Evolutionary conservation across 1,140 invertebrate species (phyloP).

Genomic region (Psix sp.): DNA sequence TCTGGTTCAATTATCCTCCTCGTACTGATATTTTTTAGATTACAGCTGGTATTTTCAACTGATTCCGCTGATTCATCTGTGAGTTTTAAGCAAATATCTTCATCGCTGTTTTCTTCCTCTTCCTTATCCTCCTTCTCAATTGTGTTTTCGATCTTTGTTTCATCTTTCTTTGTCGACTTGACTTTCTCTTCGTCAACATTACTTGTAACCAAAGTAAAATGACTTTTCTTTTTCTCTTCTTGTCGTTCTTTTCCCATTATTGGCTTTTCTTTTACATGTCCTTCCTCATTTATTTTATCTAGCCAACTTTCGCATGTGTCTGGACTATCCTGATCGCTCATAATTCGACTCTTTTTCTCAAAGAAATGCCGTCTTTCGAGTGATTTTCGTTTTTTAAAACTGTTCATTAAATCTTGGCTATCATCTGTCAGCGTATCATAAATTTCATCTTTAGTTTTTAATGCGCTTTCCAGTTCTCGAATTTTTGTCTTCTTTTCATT

Average conservation of each 20-base stretch:
- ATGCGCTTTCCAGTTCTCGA: constrained; percentile 17
- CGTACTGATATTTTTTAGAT: neutral
- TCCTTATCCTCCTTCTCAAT: neutral
- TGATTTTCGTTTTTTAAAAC: constrained; percentile 22
- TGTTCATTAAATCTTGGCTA: constrained; percentile 36
- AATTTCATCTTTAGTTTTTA: constrained; percentile 7
- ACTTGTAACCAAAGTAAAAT: no score
- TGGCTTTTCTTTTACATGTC: neutral
- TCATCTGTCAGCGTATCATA: constrained; percentile 47
- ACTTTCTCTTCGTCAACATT: neutral
- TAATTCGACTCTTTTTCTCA: neutral
- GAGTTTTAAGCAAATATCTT: constrained; percentile 32
- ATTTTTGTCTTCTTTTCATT: constrained; percentile 36
- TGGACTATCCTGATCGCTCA: no score
- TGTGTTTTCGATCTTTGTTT: neutral
- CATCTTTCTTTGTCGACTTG: neutral
- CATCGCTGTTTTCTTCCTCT: constrained; percentile 17
- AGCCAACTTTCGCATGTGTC: no score
- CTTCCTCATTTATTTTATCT: neutral
- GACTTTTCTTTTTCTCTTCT: no score
- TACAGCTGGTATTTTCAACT: neutral
- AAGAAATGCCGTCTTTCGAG: neutral
- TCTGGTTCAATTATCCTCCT: constrained; percentile 15
- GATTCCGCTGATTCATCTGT: constrained; percentile 30
- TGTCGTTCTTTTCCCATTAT: no score